These are phyloP conservation scores for Eretmochelys imbricata DNA, from an alignment of 2,113 vertebrate genomes.

Conservation along the genomic window DNA sequence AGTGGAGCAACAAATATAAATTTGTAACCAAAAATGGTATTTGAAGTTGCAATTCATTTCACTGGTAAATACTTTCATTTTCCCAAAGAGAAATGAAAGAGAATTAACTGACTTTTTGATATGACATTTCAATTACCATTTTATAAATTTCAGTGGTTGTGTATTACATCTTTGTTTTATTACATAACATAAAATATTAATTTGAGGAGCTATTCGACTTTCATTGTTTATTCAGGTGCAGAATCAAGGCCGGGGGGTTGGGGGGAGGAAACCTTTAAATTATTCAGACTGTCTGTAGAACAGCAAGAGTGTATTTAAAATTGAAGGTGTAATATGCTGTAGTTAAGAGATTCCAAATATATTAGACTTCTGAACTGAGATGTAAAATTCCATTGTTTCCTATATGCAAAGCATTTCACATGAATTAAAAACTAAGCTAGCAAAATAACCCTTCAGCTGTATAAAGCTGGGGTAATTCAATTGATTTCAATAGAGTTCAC, in stretches of 20 bases:
- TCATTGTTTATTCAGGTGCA: neutral
- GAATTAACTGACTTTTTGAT: slow-evolving; percentile 14
- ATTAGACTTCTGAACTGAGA: neutral
- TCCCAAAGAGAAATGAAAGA: neutral
- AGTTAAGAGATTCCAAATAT: neutral
- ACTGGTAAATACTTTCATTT: neutral
- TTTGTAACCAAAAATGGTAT: neutral
- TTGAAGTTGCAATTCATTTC: neutral
- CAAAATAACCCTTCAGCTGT: neutral
- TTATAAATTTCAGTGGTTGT: neutral
- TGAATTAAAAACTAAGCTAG: neutral
- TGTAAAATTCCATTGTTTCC: neutral
- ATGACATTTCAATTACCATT: neutral
- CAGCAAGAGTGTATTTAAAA: neutral
- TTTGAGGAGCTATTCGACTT: neutral
- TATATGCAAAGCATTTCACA: neutral
- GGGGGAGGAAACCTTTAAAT: neutral
- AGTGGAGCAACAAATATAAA: neutral
- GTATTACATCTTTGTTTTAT: neutral
- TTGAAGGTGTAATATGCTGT: neutral
- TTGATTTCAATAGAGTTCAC: neutral
- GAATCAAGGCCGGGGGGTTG: neutral
- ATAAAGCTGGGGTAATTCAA: neutral
- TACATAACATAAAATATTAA: neutral
- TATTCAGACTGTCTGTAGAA: neutral